phyloP scores from a whole-genome alignment of 2,797 vertebrate genomes.

The Lepus oiostolus region DNA sequence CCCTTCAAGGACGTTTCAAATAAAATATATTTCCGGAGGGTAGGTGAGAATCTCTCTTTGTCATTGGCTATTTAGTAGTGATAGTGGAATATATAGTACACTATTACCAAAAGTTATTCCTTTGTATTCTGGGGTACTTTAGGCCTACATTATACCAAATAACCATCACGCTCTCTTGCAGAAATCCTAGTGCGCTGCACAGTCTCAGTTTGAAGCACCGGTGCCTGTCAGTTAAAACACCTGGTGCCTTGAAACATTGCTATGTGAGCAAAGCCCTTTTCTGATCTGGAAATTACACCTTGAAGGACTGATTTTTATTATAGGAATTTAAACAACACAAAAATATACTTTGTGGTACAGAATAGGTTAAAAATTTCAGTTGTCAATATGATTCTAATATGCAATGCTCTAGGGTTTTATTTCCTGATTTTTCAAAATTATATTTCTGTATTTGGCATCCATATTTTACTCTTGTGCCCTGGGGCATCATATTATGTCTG shows the following conservation, averaged over 20 bases:
- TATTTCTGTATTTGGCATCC: slow-evolving; percentile 45
- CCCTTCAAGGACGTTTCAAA: slow-evolving; percentile 22
- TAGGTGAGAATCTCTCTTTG: slow-evolving; percentile 11
- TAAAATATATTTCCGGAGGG: slow-evolving; percentile 36
- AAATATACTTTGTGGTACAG: slow-evolving; percentile 52
- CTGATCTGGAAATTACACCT: slow-evolving; percentile 59
- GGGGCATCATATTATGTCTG: neutral
- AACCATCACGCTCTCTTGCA: neutral
- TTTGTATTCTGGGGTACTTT: neutral
- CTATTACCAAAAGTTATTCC: slow-evolving; percentile 12
- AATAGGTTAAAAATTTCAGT: slow-evolving; percentile 44
- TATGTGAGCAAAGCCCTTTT: neutral
- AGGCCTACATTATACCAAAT: slow-evolving; percentile 26
- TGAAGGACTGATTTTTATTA: slow-evolving; percentile 56
- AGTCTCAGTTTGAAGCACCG: slow-evolving; percentile 32
- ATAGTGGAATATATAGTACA: neutral
- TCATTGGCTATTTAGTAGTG: slow-evolving; percentile 13
- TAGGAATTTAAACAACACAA: slow-evolving; percentile 59
- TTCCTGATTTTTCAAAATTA: slow-evolving; percentile 66
- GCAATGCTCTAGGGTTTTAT: slow-evolving; percentile 46
- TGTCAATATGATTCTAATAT: slow-evolving; percentile 67
- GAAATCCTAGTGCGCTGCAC: neutral
- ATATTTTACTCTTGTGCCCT: slow-evolving; percentile 49
- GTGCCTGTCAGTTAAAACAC: slow-evolving; percentile 10
- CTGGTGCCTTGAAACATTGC: slow-evolving; percentile 34